Evolutionary conservation across 2,113 vertebrate genomes (phyloP).

Genomic region (Ptilorrhoa leucosticta): DNA sequence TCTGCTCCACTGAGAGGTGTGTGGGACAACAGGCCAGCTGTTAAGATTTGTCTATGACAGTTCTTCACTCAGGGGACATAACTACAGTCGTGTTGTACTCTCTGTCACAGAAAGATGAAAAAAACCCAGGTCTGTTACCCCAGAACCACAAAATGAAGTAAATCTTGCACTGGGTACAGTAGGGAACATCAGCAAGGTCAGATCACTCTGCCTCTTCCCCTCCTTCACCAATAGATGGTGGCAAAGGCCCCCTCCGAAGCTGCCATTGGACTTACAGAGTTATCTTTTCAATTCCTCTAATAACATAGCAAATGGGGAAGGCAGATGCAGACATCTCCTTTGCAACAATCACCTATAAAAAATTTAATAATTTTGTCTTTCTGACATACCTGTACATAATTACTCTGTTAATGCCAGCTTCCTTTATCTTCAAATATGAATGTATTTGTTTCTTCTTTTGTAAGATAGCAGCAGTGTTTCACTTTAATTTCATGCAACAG

Average conservation of each 20-base stretch:
- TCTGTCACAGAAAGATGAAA: background rate
- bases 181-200: background rate
- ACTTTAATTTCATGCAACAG: background rate
- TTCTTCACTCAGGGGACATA: background rate
- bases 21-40: background rate
- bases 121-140: background rate
- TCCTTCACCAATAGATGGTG: constrained; percentile 53
- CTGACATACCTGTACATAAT: background rate
- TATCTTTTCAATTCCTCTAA: background rate
- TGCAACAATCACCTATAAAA: background rate
- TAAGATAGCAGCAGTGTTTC: background rate
- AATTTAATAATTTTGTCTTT: background rate
- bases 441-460: background rate
- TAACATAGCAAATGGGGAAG: background rate
- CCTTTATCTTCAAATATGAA: background rate
- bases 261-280: background rate
- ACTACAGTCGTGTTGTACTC: background rate
- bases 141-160: background rate
- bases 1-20: background rate
- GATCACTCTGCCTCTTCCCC: background rate
- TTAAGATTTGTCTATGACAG: background rate
- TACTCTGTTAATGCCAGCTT: background rate
- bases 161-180: background rate
- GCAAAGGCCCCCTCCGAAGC: constrained; percentile 43
- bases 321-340: background rate